A percentile compares a stretch with the other conserved stretches of the same genome.
Evolutionary conservation across 2,888 invertebrate species (phyloP).

Genomic region (Lasioglossum pauxillum): DNA sequence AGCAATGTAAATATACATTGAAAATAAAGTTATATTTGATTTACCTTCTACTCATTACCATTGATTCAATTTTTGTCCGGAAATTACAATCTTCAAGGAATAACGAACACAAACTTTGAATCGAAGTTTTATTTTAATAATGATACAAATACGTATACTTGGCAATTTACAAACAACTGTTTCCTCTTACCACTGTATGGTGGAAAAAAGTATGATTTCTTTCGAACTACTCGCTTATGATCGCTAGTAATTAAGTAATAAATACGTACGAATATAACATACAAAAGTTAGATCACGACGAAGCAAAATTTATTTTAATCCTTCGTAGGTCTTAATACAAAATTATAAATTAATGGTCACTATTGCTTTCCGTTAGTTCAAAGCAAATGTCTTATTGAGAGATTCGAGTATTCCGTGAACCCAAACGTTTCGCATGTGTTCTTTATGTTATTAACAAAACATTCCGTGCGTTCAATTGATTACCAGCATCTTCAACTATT

Average conservation of each 20-base stretch:
- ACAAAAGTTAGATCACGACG: not conserved
- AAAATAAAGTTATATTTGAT: not conserved
- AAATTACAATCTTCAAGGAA: not conserved
- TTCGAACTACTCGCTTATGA: not conserved
- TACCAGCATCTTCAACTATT: not conserved
- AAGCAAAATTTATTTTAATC: not conserved
- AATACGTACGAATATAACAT: not conserved
- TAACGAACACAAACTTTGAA: not conserved
- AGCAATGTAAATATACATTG: not conserved
- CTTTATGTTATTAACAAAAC: not conserved
- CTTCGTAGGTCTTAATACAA: not conserved
- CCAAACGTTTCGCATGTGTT: not conserved
- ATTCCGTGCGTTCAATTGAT: not conserved
- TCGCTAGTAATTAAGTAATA: not conserved
- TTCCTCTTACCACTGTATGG: not conserved
- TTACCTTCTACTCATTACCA: not conserved
- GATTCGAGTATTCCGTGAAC: not conserved
- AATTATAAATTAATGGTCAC: not conserved
- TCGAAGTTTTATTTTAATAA: not conserved
- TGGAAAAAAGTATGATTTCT: not conserved
- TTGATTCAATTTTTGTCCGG: not conserved
- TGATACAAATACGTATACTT: not conserved
- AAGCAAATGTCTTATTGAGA: not conserved
- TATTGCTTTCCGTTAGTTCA: not conserved
- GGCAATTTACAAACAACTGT: not conserved